phyloP scores from a whole-genome alignment of 2,797 vertebrate genomes.

The Podarcis lilfordi region DNA sequence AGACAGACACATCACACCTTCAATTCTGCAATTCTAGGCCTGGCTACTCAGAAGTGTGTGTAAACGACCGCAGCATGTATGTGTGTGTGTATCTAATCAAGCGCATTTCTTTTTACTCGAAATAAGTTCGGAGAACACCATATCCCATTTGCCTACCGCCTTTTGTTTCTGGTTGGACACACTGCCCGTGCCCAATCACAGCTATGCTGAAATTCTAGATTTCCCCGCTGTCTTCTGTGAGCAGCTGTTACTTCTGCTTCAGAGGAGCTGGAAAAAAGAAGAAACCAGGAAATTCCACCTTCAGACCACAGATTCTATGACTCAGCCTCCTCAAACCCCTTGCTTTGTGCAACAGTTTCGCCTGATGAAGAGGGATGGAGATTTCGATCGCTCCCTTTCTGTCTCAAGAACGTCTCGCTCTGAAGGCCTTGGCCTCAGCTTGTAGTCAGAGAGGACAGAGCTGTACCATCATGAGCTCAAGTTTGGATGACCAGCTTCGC shows the following conservation, averaged over 20 bases:
- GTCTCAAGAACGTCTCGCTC: too few relatives aligned
- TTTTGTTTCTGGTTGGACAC: not conserved
- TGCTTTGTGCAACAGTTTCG: too few relatives aligned
- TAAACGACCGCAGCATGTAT: not conserved
- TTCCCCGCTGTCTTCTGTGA: not conserved
- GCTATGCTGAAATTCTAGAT: not conserved
- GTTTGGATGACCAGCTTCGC: too few relatives aligned
- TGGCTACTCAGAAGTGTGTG: not conserved
- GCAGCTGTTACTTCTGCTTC: not conserved
- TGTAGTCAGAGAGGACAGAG: too few relatives aligned
- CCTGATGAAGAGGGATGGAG: too few relatives aligned
- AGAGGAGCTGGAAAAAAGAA: not conserved
- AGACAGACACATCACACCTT: not conserved
- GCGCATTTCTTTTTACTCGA: not conserved
- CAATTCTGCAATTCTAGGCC: not conserved
- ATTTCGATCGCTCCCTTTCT: too few relatives aligned
- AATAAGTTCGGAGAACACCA: not conserved
- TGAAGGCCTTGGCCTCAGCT: too few relatives aligned
- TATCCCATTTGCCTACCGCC: not conserved
- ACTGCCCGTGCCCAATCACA: not conserved
- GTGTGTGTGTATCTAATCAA: not conserved
- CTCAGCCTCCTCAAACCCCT: too few relatives aligned
- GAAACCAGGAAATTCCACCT: not conserved
- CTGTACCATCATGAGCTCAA: too few relatives aligned
- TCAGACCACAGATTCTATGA: not conserved